A percentile compares a stretch with the other conserved stretches of the same genome.
These are phyloP conservation scores for Drosophila nikananu DNA, from an alignment of 1,140 invertebrate genomes.

Conservation along the genomic window DNA sequence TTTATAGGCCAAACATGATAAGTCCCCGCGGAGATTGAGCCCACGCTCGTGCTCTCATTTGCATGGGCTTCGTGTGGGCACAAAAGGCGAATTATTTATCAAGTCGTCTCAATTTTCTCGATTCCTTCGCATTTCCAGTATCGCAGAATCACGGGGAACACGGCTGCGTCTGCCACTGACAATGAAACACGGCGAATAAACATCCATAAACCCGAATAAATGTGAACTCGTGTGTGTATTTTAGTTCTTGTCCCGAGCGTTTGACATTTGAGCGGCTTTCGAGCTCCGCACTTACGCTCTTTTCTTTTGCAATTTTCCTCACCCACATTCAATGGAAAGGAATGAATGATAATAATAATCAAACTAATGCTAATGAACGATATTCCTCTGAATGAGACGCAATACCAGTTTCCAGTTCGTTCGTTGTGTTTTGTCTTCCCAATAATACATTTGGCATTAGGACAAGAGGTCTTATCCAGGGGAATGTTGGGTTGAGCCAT, in stretches of 20 bases:
- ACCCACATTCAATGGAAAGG: constrained; percentile 45
- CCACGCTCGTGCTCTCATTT: constrained; percentile 30
- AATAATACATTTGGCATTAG: constrained; percentile 13
- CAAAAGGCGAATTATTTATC: constrained; percentile 79
- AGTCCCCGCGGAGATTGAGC: constrained; percentile 26
- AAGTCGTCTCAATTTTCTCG: constrained; percentile 67
- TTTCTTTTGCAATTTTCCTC: constrained; percentile 73
- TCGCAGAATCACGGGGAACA: constrained; percentile 16
- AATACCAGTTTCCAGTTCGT: constrained; percentile 16
- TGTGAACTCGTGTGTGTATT: constrained; percentile 19
- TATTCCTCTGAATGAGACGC: constrained; percentile 24
- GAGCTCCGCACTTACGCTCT: constrained; percentile 59
- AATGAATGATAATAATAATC: constrained; percentile 19
- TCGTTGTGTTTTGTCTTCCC: not conserved
- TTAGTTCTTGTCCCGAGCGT: constrained; percentile 37
- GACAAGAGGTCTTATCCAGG: constrained; percentile 21
- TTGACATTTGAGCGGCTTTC: constrained; percentile 70
- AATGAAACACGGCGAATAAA: constrained; percentile 49
- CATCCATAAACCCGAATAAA: constrained; percentile 17
- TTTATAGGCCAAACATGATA: constrained; percentile 57
- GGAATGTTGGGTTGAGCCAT: not conserved
- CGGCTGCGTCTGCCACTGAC: constrained; percentile 31
- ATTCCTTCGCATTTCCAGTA: constrained; percentile 66
- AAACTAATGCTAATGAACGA: constrained; percentile 28
- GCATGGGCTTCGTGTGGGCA: constrained; percentile 29